A percentile compares a stretch with the other conserved stretches of the same genome.
Evolutionary conservation across 2,797 vertebrate genomes (phyloP).

Genomic region (Sternarchorhynchus goeldii): DNA sequence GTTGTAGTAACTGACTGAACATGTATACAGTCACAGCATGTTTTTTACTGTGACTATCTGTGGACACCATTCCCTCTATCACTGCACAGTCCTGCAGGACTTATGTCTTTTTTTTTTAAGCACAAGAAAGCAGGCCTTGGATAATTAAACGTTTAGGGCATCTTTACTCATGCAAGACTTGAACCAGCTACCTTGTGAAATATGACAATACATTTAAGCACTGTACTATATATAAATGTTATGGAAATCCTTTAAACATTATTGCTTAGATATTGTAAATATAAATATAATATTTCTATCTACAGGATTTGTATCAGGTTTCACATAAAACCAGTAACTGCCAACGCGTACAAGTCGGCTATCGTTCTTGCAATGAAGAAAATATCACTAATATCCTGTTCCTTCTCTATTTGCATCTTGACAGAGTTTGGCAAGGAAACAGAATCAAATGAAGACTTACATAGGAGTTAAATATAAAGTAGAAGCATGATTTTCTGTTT

Average conservation of each 20-base stretch:
- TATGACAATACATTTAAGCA: too few relatives aligned
- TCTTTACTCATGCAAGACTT: not conserved
- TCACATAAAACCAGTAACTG: too few relatives aligned
- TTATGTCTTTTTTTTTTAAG: not conserved
- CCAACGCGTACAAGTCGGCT: not conserved
- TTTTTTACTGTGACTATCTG: slow-evolving; percentile 22
- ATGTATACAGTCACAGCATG: slow-evolving; percentile 14
- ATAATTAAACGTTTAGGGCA: not conserved
- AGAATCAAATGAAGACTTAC: slow-evolving; percentile 14
- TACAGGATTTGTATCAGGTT: too few relatives aligned
- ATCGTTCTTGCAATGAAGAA: slow-evolving; percentile 3
- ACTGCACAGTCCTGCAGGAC: not conserved
- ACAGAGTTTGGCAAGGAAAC: slow-evolving; percentile 10
- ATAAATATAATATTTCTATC: too few relatives aligned
- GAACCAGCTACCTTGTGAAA: not conserved
- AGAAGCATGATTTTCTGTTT: slow-evolving; percentile 1
- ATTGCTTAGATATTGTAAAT: not conserved
- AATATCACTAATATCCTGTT: not conserved
- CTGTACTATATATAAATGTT: too few relatives aligned
- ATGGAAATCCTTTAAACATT: too few relatives aligned
- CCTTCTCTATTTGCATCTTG: slow-evolving; percentile 1
- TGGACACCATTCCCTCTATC: slow-evolving; percentile 3
- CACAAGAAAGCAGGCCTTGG: too few relatives aligned
- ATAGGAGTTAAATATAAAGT: not conserved
- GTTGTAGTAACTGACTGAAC: slow-evolving; percentile 39